Percentiles rank a stretch among this genome's conserved stretches.
phyloP scores from a whole-genome alignment of 1,140 invertebrate genomes.

The Drosophila orosa region DNA sequence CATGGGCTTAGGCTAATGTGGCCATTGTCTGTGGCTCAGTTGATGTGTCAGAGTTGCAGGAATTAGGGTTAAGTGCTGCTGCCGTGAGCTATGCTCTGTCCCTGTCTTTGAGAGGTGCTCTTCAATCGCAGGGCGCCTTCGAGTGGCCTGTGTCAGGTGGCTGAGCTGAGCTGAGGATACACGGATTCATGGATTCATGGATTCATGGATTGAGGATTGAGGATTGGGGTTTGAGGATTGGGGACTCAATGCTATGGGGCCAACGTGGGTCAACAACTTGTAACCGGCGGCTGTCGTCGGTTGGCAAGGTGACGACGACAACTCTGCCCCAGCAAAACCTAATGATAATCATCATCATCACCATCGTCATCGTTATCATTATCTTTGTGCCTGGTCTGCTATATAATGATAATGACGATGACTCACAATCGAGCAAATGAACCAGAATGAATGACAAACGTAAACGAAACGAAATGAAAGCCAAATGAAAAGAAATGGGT shows the following conservation, averaged over 20 bases:
- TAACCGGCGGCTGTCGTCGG: conserved; percentile 35
- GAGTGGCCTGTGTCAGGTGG: conserved; percentile 13
- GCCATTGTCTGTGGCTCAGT: conserved; percentile 51
- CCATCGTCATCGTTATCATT: conserved; percentile 6
- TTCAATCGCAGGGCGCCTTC: conserved; percentile 9
- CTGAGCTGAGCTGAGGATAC: not conserved
- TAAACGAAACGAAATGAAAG: conserved; percentile 55
- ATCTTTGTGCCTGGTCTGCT: not conserved
- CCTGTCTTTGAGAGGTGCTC: not conserved
- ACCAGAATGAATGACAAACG: conserved; percentile 77
- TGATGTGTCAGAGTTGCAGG: conserved; percentile 55
- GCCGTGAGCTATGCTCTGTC: conserved; percentile 27
- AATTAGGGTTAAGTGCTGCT: conserved; percentile 71
- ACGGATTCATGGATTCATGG: conserved; percentile 6
- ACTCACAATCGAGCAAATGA: conserved; percentile 82
- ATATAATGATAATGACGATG: conserved; percentile 36
- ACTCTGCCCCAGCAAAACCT: conserved; percentile 8
- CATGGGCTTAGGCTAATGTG: conserved; percentile 63
- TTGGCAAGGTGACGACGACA: conserved; percentile 48
- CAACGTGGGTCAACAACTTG: conserved; percentile 73
- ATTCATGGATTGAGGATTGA: not conserved
- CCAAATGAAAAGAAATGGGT: conserved; percentile 40
- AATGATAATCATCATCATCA: conserved; percentile 14
- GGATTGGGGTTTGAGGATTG: not conserved
- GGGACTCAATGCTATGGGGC: conserved; percentile 41